phyloP scores from a whole-genome alignment of 2,888 invertebrate genomes.

The Autographa pulchrina region DNA sequence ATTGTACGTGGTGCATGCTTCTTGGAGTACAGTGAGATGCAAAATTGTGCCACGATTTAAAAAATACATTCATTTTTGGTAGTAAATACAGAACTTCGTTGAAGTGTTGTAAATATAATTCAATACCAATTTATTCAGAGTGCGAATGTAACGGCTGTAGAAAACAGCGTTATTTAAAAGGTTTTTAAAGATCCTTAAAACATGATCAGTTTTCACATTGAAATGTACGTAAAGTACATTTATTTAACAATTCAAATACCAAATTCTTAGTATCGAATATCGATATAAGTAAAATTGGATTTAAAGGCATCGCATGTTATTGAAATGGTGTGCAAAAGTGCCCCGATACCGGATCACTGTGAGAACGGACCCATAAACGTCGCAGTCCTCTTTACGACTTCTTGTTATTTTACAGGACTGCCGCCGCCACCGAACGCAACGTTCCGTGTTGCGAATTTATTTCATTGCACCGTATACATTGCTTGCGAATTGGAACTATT shows the following conservation, averaged over 20 bases:
- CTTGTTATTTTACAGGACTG: slow-evolving; percentile 71
- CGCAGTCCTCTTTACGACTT: slow-evolving; percentile 74
- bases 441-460: slow-evolving; percentile 37
- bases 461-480: slow-evolving; percentile 36
- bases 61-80: not conserved
- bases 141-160: no score
- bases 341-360: slow-evolving; percentile 72
- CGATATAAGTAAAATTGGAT: slow-evolving; percentile 30
- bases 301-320: slow-evolving; percentile 48
- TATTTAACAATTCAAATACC: not conserved
- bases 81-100: no score
- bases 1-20: slow-evolving; percentile 14
- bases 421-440: slow-evolving; percentile 32
- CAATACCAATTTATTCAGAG: no score
- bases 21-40: slow-evolving; percentile 5
- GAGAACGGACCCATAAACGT: slow-evolving; percentile 77
- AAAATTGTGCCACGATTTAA: not conserved
- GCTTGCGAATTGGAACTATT: slow-evolving; percentile 11
- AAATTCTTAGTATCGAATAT: slow-evolving; percentile 13
- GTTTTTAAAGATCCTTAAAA: not conserved
- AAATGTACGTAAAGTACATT: not conserved
- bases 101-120: no score
- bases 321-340: slow-evolving; percentile 67
- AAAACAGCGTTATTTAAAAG: not conserved
- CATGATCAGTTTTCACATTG: not conserved